Percentiles rank a stretch among this genome's conserved stretches.
Evolutionary conservation across 2,888 invertebrate genomes (phyloP).

Genomic region (Alloplasta piceator): DNA sequence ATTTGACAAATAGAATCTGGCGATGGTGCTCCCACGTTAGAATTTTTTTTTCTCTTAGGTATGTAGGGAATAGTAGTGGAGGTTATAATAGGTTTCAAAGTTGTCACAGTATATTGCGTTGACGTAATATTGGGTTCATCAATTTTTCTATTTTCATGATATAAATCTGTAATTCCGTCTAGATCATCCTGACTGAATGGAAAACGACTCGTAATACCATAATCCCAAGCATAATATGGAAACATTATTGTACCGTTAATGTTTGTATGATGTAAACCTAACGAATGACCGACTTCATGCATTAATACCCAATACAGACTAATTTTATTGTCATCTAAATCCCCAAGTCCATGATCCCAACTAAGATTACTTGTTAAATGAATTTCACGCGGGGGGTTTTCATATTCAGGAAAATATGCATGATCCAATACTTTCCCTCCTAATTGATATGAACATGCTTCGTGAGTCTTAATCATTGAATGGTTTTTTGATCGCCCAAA

Average conservation of each 20-base stretch:
- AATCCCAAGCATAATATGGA: neutral
- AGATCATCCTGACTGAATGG: constrained; percentile 9
- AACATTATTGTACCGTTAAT: neutral
- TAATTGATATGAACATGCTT: neutral
- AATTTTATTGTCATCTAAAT: neutral
- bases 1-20: constrained; percentile 2
- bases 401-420: neutral
- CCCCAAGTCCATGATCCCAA: neutral
- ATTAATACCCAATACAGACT: constrained; percentile 8
- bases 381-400: neutral
- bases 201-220: neutral
- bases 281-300: constrained; percentile 13
- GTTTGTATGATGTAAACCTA: neutral
- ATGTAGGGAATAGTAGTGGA: neutral
- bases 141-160: no score
- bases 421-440: neutral
- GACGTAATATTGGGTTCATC: neutral
- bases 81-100: neutral
- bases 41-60: neutral
- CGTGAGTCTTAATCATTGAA: neutral
- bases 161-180: no score
- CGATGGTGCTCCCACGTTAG: neutral
- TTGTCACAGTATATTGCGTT: neutral
- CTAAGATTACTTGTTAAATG: neutral
- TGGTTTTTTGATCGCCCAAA: neutral